Evolutionary conservation across 1,140 invertebrate genomes (phyloP), one percentile per base, ranked within the genome.

Genomic region (Drosophila saltans): DNA sequence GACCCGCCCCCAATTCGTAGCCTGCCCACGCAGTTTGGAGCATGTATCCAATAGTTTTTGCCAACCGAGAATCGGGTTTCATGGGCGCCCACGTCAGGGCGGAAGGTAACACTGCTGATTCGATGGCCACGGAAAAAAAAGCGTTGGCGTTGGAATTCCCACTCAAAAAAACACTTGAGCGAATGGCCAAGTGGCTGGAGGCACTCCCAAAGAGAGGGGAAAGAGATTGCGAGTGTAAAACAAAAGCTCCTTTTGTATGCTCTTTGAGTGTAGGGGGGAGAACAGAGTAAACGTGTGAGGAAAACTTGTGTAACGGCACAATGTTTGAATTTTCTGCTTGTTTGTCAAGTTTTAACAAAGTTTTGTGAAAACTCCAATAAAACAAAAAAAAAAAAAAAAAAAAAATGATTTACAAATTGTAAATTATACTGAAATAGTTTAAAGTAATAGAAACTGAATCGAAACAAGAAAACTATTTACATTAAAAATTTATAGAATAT

Each of bases 41-140:
- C 45, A 60, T 77, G 74, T 77, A 77, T 77, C 74, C 74, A 77
- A 77, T 77, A 77, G 74, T 77, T 76, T 75, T 16, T 77, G 39
- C 66, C 73, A 60, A 75, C 74, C 74, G 66, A 60, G 74, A 63
- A 30, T 58, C 52, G 28, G 21, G 21, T 59, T 62, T 77, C 66
- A 67, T 65, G 74, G 74, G 74, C 74, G 74, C 74, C 74, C 74
- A 77, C 74, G 73, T 24, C 66, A 77, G 58, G 33, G 24, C 40
- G 75, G 65, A 55, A 76, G 73, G 73, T 75, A 66, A 75, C 74
- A 52, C 45, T 52, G 74, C 74, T 77, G 73, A 77, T 77, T 77
- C 74, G 74, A 77, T 74, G 60, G 69, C 7, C 28, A 45, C 36
- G 0, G 33, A 36, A 36, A 36, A n/a, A 16, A n/a, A 24, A 40